A percentile compares a stretch with the other conserved stretches of the same genome.
Evolutionary conservation across 2,113 vertebrate species (phyloP).

Genomic region (Anguilla rostrata): DNA sequence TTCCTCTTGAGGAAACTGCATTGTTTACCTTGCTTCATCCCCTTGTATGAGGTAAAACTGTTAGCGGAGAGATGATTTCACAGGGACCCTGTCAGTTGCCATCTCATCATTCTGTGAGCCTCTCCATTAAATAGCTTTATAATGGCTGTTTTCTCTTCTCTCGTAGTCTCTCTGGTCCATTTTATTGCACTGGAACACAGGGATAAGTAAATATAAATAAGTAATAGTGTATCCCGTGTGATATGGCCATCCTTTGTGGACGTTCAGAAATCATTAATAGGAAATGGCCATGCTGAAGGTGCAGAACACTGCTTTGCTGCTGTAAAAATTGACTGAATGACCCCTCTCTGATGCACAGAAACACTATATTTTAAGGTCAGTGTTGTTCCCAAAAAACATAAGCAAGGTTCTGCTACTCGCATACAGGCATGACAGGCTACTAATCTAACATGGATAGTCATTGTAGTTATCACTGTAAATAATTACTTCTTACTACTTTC

Average conservation of each 20-base stretch:
- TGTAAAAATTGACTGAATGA: background rate
- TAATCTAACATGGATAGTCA: background rate
- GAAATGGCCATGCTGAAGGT: background rate
- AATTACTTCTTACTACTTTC: too few species aligned
- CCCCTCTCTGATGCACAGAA: background rate
- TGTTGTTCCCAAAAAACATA: background rate
- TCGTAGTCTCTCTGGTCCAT: background rate
- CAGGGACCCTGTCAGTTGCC: background rate
- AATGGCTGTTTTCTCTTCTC: background rate
- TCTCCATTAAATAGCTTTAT: background rate
- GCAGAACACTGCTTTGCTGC: background rate
- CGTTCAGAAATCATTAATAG: background rate
- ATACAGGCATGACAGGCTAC: background rate
- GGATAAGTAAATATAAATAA: slow-evolving; percentile 14
- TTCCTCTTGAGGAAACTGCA: background rate
- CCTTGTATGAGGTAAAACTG: background rate
- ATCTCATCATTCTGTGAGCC: background rate
- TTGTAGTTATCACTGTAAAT: background rate
- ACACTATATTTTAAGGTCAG: background rate
- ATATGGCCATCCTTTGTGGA: background rate
- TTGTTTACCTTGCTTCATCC: background rate
- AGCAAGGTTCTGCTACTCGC: background rate
- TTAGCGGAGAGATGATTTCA: background rate
- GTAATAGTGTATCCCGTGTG: background rate
- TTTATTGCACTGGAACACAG: background rate